phyloP scores from a whole-genome alignment of 2,113 vertebrate genomes.

The Zosterops lateralis region DNA sequence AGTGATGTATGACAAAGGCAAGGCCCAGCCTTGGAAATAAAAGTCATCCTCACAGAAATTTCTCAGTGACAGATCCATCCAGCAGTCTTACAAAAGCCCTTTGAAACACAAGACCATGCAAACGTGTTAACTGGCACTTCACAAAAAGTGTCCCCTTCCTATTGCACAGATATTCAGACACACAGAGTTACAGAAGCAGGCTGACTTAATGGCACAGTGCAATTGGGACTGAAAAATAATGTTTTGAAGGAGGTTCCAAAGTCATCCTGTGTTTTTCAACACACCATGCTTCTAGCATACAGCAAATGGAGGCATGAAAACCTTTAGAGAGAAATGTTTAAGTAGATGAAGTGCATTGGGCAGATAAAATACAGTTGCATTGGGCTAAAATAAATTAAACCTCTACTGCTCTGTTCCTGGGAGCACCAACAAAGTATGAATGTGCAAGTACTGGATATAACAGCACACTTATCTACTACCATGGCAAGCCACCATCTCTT shows the following conservation, averaged over 20 bases:
- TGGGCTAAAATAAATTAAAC: background rate
- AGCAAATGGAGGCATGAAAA: background rate
- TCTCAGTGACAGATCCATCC: background rate
- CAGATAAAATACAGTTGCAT: background rate
- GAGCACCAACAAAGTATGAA: background rate
- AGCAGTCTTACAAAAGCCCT: background rate
- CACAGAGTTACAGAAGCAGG: fast-evolving
- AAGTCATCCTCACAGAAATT: background rate
- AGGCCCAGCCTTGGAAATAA: background rate
- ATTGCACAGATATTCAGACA: background rate
- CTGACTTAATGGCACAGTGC: background rate
- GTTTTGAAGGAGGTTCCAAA: background rate
- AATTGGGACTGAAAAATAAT: background rate
- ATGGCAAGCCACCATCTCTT: background rate
- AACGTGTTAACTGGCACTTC: background rate
- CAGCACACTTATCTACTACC: background rate
- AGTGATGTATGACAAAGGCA: background rate
- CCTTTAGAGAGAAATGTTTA: background rate
- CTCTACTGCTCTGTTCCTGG: background rate
- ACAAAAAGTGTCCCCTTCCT: background rate
- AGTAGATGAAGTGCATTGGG: background rate
- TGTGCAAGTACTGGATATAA: background rate
- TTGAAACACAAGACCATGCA: background rate
- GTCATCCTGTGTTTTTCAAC: background rate
- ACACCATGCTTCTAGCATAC: background rate